These are phyloP conservation scores for Eulemur albifrons DNA, from an alignment of 2,797 vertebrate genomes.

Conservation along the genomic window DNA sequence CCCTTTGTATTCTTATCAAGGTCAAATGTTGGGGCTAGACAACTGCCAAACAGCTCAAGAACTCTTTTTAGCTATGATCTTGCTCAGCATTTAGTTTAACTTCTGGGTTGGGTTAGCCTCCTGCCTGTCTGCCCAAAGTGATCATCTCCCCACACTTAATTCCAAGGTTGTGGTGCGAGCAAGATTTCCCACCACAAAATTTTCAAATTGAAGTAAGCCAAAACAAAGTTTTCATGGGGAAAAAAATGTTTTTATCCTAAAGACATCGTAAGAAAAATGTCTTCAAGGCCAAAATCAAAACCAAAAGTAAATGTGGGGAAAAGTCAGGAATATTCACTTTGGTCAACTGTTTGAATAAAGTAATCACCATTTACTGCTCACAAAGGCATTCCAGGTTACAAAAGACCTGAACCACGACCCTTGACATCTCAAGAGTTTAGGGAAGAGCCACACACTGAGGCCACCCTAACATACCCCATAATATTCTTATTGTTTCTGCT, in stretches of 20 bases:
- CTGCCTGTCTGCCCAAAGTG: not conserved
- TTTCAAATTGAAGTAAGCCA: not conserved
- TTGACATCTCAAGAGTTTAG: not conserved
- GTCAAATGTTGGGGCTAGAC: not conserved
- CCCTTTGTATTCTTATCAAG: not conserved
- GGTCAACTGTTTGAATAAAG: not conserved
- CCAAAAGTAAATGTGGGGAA: constrained; percentile 30
- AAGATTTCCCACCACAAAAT: not conserved
- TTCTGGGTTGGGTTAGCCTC: not conserved
- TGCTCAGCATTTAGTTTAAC: not conserved
- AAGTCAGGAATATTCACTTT: constrained; percentile 27
- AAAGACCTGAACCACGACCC: not conserved
- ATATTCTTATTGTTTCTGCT: not conserved
- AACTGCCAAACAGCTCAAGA: not conserved
- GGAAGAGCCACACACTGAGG: not conserved
- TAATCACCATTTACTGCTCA: not conserved
- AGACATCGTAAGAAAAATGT: constrained; percentile 38
- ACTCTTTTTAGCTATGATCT: not conserved
- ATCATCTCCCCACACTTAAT: not conserved
- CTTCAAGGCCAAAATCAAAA: constrained; percentile 38
- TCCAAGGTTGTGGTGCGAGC: not conserved
- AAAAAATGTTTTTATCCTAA: constrained; percentile 16
- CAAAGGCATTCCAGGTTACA: not conserved
- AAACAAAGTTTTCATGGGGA: not conserved
- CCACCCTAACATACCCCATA: not conserved